Evolutionary conservation across 2,888 invertebrate genomes (phyloP).

Genomic region (Metopia argyrocephala): DNA sequence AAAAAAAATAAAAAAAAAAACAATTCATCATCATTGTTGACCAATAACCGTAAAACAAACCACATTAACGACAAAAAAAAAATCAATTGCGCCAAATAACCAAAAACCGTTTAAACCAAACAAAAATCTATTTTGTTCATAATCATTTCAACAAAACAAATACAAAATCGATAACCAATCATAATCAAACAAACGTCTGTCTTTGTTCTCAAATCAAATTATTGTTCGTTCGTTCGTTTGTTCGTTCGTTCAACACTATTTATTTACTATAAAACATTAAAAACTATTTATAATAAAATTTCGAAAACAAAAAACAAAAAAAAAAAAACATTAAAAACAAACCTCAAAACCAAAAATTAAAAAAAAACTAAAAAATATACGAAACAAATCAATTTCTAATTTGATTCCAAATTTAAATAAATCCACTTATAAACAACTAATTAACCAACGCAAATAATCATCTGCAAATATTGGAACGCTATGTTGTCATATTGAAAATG

Average conservation of each 20-base stretch:
- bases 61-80: conserved; percentile 58
- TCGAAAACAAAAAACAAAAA: conserved; percentile 3
- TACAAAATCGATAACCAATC: conserved; percentile 49
- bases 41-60: conserved; percentile 50
- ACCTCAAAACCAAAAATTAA: conserved; percentile 24
- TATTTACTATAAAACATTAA: not conserved
- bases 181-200: conserved; percentile 34
- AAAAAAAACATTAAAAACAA: conserved; percentile 39
- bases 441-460: not conserved
- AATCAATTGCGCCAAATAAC: conserved; percentile 33
- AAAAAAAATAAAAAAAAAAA: conserved; percentile 15
- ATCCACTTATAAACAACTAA: not conserved
- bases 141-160: conserved; percentile 50
- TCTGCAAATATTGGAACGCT: no score
- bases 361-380: not conserved
- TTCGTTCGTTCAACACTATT: not conserved
- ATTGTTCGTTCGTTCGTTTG: no score
- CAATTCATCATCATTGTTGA: conserved; percentile 34
- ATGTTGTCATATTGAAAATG: no score
- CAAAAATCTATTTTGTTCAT: conserved; percentile 16
- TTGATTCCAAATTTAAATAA: not conserved
- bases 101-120: no score
- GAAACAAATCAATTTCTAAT: not conserved
- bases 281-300: conserved; percentile 3
- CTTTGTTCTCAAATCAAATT: not conserved